Evolutionary conservation across 2,113 vertebrate genomes (phyloP).

Genomic region (Apteryx owenii): DNA sequence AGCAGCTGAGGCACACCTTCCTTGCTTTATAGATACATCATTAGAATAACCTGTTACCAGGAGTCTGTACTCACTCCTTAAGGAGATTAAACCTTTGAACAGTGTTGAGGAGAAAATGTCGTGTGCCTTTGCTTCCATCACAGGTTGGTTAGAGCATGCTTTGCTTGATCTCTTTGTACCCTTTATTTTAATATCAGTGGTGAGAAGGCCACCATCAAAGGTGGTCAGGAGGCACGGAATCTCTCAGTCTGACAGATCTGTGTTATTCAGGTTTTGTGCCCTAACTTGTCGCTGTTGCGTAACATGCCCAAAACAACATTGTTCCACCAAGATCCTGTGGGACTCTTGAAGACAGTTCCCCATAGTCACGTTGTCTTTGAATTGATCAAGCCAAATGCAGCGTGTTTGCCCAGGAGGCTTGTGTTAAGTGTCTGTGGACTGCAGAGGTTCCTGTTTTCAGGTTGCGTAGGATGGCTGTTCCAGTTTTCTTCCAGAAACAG

Average conservation of each 20-base stretch:
- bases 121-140: background rate
- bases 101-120: background rate
- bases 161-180: background rate
- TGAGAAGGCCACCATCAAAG: rapidly evolving
- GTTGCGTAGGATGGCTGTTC: background rate
- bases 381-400: background rate
- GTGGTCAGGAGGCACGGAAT: background rate
- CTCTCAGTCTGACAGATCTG: background rate
- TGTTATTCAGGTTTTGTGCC: background rate
- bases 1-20: background rate
- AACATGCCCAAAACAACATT: rapidly evolving
- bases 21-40: background rate
- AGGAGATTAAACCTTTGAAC: background rate
- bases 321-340: background rate
- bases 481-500: background rate
- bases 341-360: background rate
- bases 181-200: background rate
- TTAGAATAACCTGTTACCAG: background rate
- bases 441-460: background rate
- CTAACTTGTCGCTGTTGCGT: background rate
- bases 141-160: background rate
- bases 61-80: background rate
- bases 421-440: background rate
- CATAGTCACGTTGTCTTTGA: background rate
- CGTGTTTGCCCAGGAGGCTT: background rate